Conservation (phyloP, 23 tunicate species). For the Halocynthia roretzi region DNA sequence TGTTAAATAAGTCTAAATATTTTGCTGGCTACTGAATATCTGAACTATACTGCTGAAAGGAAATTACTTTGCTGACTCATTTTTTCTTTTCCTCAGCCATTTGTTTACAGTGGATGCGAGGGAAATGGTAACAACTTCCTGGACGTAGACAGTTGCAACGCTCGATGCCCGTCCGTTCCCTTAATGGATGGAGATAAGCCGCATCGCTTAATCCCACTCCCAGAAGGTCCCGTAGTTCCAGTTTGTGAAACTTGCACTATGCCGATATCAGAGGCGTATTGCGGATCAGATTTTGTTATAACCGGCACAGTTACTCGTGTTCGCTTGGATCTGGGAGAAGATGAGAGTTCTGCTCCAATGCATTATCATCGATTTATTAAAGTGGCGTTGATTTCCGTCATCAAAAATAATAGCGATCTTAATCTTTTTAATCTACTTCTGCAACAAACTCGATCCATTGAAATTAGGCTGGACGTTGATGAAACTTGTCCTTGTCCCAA, state of each 20-base stretch:
- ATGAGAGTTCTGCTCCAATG: not conserved
- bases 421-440: not conserved
- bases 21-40: no score
- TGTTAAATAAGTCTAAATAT: no score
- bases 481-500: slow-evolving; percentile 3
- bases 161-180: not conserved
- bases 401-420: slow-evolving; percentile 1
- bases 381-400: not conserved
- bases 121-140: slow-evolving; percentile 5
- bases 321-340: not conserved
- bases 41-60: no score
- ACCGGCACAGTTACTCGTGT: not conserved
- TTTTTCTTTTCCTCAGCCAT: not conserved
- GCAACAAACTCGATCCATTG: not conserved
- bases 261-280: not conserved
- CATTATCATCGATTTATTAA: not conserved
- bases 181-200: not conserved
- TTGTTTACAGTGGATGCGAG: slow-evolving; percentile 1
- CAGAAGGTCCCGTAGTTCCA: not conserved
- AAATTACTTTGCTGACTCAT: not conserved
- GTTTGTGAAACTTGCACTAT: not conserved
- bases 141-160: not conserved
- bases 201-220: not conserved
- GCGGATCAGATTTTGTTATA: not conserved
- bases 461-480: not conserved